phyloP scores from a whole-genome alignment of 2,888 invertebrate species.

The Scrobipalpa costella region DNA sequence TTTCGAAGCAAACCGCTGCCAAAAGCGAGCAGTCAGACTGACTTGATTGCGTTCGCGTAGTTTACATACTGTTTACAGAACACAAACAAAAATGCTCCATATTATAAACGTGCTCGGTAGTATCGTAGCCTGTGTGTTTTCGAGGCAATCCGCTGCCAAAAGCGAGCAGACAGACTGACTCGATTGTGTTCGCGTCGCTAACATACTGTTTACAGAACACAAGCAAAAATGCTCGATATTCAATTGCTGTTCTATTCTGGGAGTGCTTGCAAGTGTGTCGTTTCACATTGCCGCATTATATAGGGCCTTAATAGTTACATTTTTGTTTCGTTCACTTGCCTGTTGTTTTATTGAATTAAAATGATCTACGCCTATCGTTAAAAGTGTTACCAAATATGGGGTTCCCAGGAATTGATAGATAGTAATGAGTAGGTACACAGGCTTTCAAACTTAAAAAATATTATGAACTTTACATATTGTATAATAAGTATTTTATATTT shows the following conservation, averaged over 20 bases:
- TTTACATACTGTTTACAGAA: constrained; percentile 76
- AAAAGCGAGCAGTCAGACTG: constrained; percentile 63
- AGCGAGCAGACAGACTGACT: constrained; percentile 62
- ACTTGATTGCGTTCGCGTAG: constrained; percentile 64
- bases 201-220: constrained; percentile 74
- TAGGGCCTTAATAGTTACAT: not conserved
- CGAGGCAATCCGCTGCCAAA: constrained; percentile 55
- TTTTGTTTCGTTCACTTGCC: too few species aligned
- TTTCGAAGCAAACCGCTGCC: constrained; percentile 49
- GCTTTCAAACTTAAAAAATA: too few species aligned
- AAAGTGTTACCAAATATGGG: too few species aligned
- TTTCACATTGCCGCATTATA: constrained; percentile 3
- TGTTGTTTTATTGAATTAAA: too few species aligned
- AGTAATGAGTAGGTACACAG: too few species aligned
- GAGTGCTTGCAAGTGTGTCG: constrained; percentile 24
- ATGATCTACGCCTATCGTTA: too few species aligned
- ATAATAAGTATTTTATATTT: too few species aligned
- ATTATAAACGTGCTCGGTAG: too few species aligned
- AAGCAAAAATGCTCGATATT: constrained; percentile 50
- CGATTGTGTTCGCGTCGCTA: constrained; percentile 67
- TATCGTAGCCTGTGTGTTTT: constrained; percentile 39
- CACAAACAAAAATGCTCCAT: constrained; percentile 52
- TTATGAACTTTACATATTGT: too few species aligned
- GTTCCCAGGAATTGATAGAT: too few species aligned
- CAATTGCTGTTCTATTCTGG: constrained; percentile 39